Conservation (phyloP, 2,797 vertebrate genomes). For the Anguilla marmorata region DNA sequence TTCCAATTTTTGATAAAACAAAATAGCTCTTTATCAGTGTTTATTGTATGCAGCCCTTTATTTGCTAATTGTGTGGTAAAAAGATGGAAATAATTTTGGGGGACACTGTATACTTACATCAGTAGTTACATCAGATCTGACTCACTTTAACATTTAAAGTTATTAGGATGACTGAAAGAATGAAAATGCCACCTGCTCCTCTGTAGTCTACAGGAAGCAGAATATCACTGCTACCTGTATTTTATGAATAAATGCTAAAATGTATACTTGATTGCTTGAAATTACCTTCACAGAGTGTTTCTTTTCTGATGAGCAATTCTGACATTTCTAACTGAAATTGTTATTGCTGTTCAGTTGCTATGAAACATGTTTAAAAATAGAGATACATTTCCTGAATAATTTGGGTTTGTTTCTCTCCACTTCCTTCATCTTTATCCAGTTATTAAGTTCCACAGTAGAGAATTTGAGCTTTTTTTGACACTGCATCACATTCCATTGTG, state of each 20-base stretch:
- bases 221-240: neutral
- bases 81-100: too few species aligned
- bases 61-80: too few species aligned
- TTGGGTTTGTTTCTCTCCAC: neutral
- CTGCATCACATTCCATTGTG: neutral
- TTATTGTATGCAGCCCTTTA: neutral
- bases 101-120: too few species aligned
- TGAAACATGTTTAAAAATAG: slow-evolving; percentile 21
- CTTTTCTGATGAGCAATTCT: slow-evolving; percentile 1
- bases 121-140: neutral
- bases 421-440: neutral
- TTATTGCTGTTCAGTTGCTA: neutral
- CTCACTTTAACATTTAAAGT: neutral
- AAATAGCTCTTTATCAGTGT: neutral
- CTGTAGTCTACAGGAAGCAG: neutral
- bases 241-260: neutral
- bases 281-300: neutral
- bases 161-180: neutral
- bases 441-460: neutral
- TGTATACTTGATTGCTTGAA: slow-evolving; percentile 2
- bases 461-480: neutral
- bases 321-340: neutral
- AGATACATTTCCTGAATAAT: neutral
- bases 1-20: too few species aligned
- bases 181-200: neutral